Evolutionary conservation across 2,113 vertebrate species (phyloP), one percentile per base, ranked within the genome.

Genomic region (Mesembrinibis cayennensis): DNA sequence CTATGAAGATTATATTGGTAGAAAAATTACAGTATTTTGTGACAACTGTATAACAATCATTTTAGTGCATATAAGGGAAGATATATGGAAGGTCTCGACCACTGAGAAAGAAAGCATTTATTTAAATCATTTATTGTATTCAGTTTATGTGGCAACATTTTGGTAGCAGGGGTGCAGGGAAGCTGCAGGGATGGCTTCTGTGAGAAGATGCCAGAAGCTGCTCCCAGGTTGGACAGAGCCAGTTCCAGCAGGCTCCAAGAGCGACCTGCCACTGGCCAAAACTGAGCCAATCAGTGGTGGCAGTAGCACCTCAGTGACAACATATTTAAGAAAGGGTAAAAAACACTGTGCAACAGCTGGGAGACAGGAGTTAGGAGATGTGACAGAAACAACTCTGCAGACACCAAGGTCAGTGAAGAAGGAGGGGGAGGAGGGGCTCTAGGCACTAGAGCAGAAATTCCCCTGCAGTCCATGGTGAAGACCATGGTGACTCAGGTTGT

Each of bases 111-210:
- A 25, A 90, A 77, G 3, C 0, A 32, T 25, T 69, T 56, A 42
- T 66, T 87, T 58, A 78, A 82, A 44, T 50, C n/a, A 26, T 16
- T 66, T 45, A 13, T 47, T 56, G 3, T 25, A 32, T 62, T 38
- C 6, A 4, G 6, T 7, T 84, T 72, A 13, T 8, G 2, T 63
- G 22, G 4, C 20, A 84, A 77, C 3, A 6, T 49, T 87, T 81
- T 65, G 11, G 21, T 30, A 36, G 32, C 10, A 44, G 38, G 3
- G 22, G 5, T 1, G 1, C 6, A 11, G 11, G 11, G 9, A 2
- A 1, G 3, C 34, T 49, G 8, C 4, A 53, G 12, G 16, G 4
- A 2, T 30, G 17, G 17, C 9, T 59, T 53, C 40, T 56, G 7
- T 47, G 36, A 67, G 15, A 65, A 26, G 22, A 16, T 14, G 16